Conservation (phyloP, 1,140 invertebrate species). For the Oppia nitens region DNA sequence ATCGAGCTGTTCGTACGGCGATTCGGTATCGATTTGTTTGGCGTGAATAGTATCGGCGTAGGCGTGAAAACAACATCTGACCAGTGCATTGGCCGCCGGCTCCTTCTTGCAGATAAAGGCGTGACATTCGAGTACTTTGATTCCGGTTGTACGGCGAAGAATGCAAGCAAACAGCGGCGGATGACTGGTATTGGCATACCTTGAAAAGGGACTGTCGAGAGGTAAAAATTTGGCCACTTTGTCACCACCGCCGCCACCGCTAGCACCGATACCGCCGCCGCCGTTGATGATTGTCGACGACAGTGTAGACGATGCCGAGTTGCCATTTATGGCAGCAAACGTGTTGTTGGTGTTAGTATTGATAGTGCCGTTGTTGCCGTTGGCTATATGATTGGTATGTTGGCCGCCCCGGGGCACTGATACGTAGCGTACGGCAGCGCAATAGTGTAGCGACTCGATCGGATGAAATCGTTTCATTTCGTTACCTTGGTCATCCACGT, state of each 20-base stretch:
- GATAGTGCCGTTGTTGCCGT: neutral
- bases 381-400: constrained; percentile 24
- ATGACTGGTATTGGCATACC: constrained; percentile 59
- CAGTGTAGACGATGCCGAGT: neutral
- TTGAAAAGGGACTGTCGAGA: constrained; percentile 83
- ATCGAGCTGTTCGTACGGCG: constrained; percentile 20
- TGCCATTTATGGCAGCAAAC: too few species aligned
- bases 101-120: constrained; percentile 94
- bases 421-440: constrained; percentile 79
- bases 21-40: constrained; percentile 33
- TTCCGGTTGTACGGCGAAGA: constrained; percentile 80
- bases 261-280: constrained; percentile 28
- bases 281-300: constrained; percentile 21
- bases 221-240: constrained; percentile 71
- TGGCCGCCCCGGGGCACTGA: constrained; percentile 33
- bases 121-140: constrained; percentile 97
- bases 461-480: constrained; percentile 92
- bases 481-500: constrained; percentile 85
- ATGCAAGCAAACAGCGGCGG: constrained; percentile 96
- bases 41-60: constrained; percentile 85
- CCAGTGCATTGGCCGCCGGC: constrained; percentile 80
- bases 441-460: constrained; percentile 89
- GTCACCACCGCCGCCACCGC: too few species aligned
- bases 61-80: constrained; percentile 83
- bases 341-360: neutral